Percentiles rank a stretch among this genome's conserved stretches.
Conservation (phyloP, 2,888 invertebrate species). For the Drosophila melanosoma region DNA sequence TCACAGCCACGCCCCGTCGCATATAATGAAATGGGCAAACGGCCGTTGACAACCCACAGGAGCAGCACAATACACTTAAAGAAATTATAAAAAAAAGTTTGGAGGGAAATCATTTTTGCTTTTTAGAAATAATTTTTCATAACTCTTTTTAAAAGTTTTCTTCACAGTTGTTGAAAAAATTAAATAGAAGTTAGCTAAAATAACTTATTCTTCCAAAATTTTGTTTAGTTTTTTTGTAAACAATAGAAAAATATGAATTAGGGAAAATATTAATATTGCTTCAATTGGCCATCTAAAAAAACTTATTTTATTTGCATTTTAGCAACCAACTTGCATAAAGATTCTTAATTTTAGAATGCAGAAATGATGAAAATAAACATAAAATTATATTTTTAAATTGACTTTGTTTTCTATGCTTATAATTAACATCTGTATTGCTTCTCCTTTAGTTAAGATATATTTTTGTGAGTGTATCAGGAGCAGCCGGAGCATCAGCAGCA, state of each 20-base stretch:
- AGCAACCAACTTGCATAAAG: neutral
- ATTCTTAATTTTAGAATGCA: neutral
- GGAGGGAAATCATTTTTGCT: neutral
- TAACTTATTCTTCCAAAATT: too few species aligned
- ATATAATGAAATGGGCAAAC: conserved; percentile 74
- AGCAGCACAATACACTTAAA: conserved; percentile 1
- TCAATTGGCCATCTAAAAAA: neutral
- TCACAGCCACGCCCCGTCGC: conserved; percentile 66
- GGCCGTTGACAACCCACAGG: conserved; percentile 61
- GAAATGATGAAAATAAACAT: neutral
- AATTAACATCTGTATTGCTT: neutral
- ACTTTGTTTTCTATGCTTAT: neutral
- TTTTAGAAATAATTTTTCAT: neutral
- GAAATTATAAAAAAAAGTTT: neutral
- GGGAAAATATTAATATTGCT: too few species aligned
- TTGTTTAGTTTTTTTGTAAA: neutral
- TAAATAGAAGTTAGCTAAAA: neutral
- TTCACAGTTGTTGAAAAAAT: neutral
- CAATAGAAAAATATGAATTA: neutral
- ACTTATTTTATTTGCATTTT: too few species aligned
- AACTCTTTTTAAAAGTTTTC: neutral
- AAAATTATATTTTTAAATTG: neutral
- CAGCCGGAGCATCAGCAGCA: conserved; percentile 1
- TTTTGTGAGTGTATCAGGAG: neutral
- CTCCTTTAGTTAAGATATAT: neutral